Conservation (phyloP, 2,797 vertebrate species). For the Schizothorax lantsangensis region DNA sequence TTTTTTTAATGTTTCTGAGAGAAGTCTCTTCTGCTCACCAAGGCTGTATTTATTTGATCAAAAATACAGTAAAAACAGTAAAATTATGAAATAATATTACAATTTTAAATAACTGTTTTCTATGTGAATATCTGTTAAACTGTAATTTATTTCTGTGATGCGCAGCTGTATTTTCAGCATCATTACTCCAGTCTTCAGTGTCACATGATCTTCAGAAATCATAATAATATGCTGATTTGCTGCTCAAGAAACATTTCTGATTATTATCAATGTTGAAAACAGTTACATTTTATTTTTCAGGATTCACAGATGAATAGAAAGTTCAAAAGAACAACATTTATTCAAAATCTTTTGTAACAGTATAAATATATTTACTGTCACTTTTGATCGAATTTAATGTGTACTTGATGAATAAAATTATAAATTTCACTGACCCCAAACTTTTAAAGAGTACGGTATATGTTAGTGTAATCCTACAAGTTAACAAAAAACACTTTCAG, state of each 20-base stretch:
- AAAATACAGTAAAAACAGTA: no score
- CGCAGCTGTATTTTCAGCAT: not conserved
- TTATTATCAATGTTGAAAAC: not conserved
- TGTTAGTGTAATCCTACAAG: not conserved
- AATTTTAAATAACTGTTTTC: not conserved
- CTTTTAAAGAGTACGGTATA: not conserved
- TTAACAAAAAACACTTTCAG: not conserved
- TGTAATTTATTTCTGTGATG: not conserved
- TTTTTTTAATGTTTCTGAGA: no score
- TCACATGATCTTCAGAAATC: conserved; percentile 1
- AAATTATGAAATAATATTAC: no score
- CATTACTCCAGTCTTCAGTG: not conserved
- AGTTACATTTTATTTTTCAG: not conserved
- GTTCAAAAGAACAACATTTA: not conserved
- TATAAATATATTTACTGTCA: not conserved
- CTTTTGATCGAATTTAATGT: not conserved
- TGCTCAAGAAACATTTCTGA: not conserved
- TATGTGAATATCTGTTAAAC: not conserved
- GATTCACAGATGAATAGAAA: not conserved
- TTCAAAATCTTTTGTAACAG: not conserved
- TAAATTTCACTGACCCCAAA: not conserved
- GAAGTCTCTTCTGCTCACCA: no score
- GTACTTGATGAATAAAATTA: not conserved
- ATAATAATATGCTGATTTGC: not conserved
- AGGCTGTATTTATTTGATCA: no score